These are phyloP conservation scores for Linnaemya tessellans DNA, from an alignment of 2,888 invertebrate species.

Conservation along the genomic window DNA sequence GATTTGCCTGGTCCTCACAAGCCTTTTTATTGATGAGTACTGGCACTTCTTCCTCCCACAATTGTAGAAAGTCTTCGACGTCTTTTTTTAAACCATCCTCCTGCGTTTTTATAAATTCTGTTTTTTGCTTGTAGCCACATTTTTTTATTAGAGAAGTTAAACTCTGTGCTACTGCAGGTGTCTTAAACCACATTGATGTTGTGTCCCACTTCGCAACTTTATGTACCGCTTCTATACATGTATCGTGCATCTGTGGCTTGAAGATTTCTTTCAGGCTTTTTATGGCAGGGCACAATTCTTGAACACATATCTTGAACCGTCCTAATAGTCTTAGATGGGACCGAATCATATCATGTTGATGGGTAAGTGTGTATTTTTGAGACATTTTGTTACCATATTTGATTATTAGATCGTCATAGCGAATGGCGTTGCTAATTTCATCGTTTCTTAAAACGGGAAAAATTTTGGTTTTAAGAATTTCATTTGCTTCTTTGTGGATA, in stretches of 20 bases:
- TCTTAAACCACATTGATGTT: not conserved
- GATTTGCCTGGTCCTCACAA: conserved; percentile 26
- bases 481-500: not conserved
- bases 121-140: conserved; percentile 38
- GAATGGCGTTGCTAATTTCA: not conserved
- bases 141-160: too few species aligned
- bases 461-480: too few species aligned
- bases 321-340: not conserved
- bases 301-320: not conserved
- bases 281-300: not conserved
- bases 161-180: not conserved
- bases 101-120: conserved; percentile 36
- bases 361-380: not conserved
- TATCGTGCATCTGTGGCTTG: not conserved
- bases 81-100: conserved; percentile 25
- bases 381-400: too few species aligned
- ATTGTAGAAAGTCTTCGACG: conserved; percentile 27
- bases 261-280: not conserved
- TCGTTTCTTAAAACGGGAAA: not conserved
- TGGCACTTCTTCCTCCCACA: conserved; percentile 51
- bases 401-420: not conserved
- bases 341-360: not conserved
- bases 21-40: conserved; percentile 49
- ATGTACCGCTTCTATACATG: not conserved
- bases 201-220: not conserved